Conservation (phyloP, 2,888 invertebrate species). For the Stomorhina lunata region DNA sequence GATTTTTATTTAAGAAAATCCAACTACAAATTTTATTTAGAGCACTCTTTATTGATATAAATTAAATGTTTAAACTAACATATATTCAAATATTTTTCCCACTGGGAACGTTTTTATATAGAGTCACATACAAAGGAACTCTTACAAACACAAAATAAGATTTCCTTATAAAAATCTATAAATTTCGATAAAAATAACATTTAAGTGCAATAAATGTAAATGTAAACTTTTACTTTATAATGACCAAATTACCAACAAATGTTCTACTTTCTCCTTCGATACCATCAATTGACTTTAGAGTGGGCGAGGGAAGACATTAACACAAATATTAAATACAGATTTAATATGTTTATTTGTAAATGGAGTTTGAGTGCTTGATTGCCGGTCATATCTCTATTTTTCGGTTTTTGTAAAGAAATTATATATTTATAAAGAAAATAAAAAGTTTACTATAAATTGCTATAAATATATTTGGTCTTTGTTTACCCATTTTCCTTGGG, state of each 20-base stretch:
- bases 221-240: slow-evolving; percentile 35
- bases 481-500: neutral
- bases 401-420: neutral
- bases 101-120: neutral
- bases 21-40: too few species aligned
- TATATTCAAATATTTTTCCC: too few species aligned
- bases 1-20: too few species aligned
- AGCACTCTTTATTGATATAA: too few species aligned
- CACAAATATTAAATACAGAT: too few species aligned
- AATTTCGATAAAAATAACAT: neutral
- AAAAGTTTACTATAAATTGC: neutral
- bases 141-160: neutral
- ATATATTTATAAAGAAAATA: neutral
- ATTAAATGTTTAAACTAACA: too few species aligned
- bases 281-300: too few species aligned
- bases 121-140: neutral
- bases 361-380: neutral
- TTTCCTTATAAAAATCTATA: neutral
- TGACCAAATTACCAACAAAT: slow-evolving; percentile 25
- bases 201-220: neutral
- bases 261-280: too few species aligned
- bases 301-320: too few species aligned
- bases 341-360: too few species aligned
- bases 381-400: neutral
- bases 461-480: neutral